Evolutionary conservation across 2,113 vertebrate genomes (phyloP).

Genomic region (Chaetodon trifascialis): DNA sequence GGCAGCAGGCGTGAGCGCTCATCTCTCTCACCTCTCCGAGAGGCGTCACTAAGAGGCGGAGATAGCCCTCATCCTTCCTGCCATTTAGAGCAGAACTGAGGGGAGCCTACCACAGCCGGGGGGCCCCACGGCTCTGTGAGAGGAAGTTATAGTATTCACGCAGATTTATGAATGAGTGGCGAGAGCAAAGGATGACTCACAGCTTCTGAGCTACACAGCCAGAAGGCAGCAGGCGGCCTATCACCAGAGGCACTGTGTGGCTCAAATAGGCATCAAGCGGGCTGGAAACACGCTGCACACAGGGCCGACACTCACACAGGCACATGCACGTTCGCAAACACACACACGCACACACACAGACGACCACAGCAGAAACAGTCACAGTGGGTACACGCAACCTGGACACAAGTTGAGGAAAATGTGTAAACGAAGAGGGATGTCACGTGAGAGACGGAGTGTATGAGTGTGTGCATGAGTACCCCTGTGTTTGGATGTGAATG

Average conservation of each 20-base stretch:
- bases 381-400: conserved; percentile 46
- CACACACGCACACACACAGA: conserved; percentile 4
- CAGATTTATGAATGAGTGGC: conserved; percentile 83
- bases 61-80: conserved; percentile 71
- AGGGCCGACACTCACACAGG: conserved; percentile 24
- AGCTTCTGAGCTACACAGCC: conserved; percentile 69
- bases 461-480: conserved; percentile 26
- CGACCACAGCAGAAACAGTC: conserved; percentile 46
- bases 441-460: conserved; percentile 35
- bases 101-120: conserved; percentile 65
- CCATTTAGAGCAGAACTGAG: conserved; percentile 58
- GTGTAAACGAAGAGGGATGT: conserved; percentile 36
- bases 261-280: conserved; percentile 62
- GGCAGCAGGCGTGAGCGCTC: conserved; percentile 32
- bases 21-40: conserved; percentile 54
- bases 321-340: conserved; percentile 10
- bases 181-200: conserved; percentile 82
- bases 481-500: conserved; percentile 32
- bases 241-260: conserved; percentile 65
- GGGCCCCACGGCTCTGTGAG: conserved; percentile 45
- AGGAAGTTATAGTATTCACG: conserved; percentile 80
- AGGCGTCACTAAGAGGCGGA: conserved; percentile 43
- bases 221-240: conserved; percentile 75
- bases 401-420: conserved; percentile 55
- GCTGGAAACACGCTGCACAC: conserved; percentile 57